phyloP scores from a whole-genome alignment of 2,888 invertebrate genomes.

The Mythimna vitellina region DNA sequence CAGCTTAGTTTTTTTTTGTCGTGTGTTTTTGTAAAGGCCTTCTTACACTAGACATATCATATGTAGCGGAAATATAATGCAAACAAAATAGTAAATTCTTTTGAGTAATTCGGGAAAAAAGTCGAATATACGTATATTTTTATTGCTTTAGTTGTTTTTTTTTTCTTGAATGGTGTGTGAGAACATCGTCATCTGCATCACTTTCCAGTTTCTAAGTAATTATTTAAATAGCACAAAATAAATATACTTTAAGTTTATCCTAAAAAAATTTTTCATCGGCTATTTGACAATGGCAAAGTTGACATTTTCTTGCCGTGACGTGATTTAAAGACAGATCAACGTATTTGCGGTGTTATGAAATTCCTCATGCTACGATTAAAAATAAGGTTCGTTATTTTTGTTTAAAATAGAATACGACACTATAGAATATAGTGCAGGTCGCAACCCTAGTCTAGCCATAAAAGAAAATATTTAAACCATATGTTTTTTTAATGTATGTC shows the following conservation, averaged over 20 bases:
- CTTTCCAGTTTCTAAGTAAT: not conserved
- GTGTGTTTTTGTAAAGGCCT: not conserved
- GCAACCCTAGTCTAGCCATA: not conserved
- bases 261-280: too few relatives aligned
- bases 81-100: not conserved
- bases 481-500: not conserved
- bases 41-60: not conserved
- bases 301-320: too few relatives aligned
- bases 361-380: too few relatives aligned
- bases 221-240: too few relatives aligned
- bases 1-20: constrained; percentile 69
- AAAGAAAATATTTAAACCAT: not conserved
- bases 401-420: not conserved
- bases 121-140: not conserved
- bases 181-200: not conserved
- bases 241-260: too few relatives aligned
- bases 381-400: not conserved
- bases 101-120: not conserved
- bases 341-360: too few relatives aligned
- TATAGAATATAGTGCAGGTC: not conserved
- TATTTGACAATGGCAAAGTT: too few relatives aligned
- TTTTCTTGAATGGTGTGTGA: not conserved
- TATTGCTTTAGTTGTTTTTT: not conserved
- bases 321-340: too few relatives aligned
- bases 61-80: not conserved